These are phyloP conservation scores for Meghimatium bilineatum DNA, from an alignment of 2,888 invertebrate species.

Conservation along the genomic window DNA sequence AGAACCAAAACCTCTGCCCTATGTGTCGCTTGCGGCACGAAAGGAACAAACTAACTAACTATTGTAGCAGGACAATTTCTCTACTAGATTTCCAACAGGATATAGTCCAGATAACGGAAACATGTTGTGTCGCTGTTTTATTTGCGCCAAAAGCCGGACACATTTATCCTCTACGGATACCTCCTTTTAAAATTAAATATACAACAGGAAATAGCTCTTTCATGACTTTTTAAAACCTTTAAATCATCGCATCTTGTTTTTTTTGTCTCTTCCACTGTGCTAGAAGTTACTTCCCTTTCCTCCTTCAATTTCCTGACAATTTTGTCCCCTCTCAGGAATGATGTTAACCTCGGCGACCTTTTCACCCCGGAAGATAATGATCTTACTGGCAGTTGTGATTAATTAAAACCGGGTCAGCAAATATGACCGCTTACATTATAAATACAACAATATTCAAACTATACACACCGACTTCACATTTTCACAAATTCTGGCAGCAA, in stretches of 20 bases:
- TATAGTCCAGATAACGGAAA: too few species aligned
- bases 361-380: slow-evolving; percentile 1
- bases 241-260: neutral
- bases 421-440: neutral
- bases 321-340: neutral
- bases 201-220: neutral
- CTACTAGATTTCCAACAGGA: too few species aligned
- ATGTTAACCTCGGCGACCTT: neutral
- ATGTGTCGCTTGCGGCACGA: too few species aligned
- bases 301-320: neutral
- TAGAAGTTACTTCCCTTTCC: neutral
- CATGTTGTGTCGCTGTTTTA: too few species aligned
- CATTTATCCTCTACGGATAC: too few species aligned
- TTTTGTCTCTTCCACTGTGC: neutral
- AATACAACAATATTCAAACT: neutral
- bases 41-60: too few species aligned
- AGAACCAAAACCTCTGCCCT: too few species aligned
- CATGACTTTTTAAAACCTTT: neutral
- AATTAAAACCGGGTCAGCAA: neutral
- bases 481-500: too few species aligned
- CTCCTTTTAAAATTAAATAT: too few species aligned
- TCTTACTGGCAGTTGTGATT: neutral
- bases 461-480: too few species aligned
- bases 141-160: too few species aligned
- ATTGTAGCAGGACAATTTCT: too few species aligned